phyloP scores from a whole-genome alignment of 2,797 vertebrate species.

The Myiotriccus ornatus region DNA sequence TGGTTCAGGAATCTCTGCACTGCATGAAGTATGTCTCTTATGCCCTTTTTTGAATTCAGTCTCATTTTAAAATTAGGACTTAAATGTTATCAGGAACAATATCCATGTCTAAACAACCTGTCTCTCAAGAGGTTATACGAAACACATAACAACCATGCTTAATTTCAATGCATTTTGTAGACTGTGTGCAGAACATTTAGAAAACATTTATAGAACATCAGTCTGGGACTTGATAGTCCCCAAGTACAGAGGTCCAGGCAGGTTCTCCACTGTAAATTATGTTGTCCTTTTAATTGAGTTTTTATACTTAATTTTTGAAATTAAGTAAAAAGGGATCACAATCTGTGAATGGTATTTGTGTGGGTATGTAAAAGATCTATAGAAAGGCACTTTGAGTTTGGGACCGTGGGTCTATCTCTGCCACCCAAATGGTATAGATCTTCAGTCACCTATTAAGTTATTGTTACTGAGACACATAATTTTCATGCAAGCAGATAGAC shows the following conservation, averaged over 20 bases:
- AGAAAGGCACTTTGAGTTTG: not conserved
- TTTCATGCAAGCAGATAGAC: not conserved
- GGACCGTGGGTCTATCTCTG: not conserved
- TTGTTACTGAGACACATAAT: not conserved
- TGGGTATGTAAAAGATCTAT: not conserved
- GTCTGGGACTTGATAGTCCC: not conserved
- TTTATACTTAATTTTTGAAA: not conserved
- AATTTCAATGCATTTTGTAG: not conserved
- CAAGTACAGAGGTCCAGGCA: not conserved
- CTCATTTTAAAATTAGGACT: not conserved
- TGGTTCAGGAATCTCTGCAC: not conserved
- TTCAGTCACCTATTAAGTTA: not conserved
- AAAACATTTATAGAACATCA: not conserved
- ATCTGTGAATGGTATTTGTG: rapidly evolving
- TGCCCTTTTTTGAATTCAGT: not conserved
- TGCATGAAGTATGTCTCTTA: not conserved
- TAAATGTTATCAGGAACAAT: not conserved
- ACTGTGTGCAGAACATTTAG: not conserved
- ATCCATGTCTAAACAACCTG: not conserved
- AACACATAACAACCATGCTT: not conserved
- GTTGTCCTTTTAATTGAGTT: not conserved
- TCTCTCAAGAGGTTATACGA: not conserved
- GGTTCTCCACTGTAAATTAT: not conserved
- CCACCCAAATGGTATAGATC: not conserved
- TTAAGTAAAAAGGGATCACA: not conserved